Conservation (phyloP, 1,140 invertebrate species). For the Meteorus sp. region DNA sequence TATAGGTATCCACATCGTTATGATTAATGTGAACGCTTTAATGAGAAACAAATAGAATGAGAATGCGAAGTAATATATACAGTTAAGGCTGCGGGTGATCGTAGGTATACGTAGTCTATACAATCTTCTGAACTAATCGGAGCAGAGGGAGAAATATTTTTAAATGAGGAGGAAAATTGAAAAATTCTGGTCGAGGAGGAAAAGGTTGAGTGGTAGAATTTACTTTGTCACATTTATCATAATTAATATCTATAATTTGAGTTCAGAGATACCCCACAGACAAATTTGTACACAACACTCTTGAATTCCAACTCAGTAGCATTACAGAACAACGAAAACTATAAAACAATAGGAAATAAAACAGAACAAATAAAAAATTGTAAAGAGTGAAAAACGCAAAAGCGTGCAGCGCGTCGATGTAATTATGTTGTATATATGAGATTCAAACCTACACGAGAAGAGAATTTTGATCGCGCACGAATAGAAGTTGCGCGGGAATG, state of each 20-base stretch:
- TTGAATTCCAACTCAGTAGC: no score
- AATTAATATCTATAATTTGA: no score
- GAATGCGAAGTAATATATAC: no score
- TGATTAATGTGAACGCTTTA: conserved; percentile 55
- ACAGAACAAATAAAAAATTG: background rate
- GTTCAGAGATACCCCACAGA: no score
- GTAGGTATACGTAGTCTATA: background rate
- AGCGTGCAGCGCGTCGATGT: conserved; percentile 25
- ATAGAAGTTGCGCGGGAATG: conserved; percentile 45
- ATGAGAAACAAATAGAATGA: conserved; percentile 53
- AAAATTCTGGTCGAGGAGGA: no score
- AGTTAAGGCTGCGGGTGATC: conserved; percentile 27
- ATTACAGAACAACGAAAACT: no score
- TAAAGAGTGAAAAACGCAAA: background rate
- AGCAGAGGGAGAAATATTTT: background rate
- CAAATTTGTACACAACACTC: background rate
- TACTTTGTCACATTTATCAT: no score
- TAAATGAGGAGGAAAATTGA: no score
- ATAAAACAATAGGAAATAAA: background rate
- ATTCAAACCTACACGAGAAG: conserved; percentile 13
- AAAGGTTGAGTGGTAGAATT: no score
- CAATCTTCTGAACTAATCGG: conserved; percentile 5
- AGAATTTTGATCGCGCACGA: conserved; percentile 28
- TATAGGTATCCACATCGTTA: conserved; percentile 26
- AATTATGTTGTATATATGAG: conserved; percentile 24